Conservation (phyloP, 2,113 vertebrate species). For the Amblyornis subalaris region DNA sequence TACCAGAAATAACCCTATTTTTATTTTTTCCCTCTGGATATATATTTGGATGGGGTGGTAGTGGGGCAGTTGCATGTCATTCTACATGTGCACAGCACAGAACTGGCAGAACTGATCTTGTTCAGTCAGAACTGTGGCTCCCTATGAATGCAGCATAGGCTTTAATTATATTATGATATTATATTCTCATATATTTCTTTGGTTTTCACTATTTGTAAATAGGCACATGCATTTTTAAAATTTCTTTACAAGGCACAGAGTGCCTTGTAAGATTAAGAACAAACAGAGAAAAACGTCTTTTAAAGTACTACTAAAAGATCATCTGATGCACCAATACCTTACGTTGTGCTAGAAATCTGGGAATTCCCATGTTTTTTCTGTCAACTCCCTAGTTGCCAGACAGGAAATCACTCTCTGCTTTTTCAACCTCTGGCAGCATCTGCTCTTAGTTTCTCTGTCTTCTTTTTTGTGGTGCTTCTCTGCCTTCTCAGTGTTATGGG, state of each 20-base stretch:
- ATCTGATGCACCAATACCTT: not conserved
- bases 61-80: not conserved
- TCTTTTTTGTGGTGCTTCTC: not conserved
- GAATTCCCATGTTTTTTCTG: slow-evolving; percentile 54
- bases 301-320: not conserved
- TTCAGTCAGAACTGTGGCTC: not conserved
- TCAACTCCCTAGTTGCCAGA: not conserved
- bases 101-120: not conserved
- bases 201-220: not conserved
- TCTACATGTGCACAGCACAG: rapidly evolving
- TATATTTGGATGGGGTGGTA: not conserved
- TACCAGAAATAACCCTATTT: not conserved
- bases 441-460: slow-evolving; percentile 8
- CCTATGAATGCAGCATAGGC: not conserved
- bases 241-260: not conserved
- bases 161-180: not conserved
- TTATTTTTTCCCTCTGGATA: not conserved
- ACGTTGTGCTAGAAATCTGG: not conserved
- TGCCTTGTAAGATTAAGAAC: not conserved
- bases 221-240: not conserved
- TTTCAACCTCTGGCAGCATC: slow-evolving; percentile 28
- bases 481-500: not conserved
- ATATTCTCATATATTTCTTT: not conserved
- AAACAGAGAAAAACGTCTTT: not conserved
- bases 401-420: slow-evolving; percentile 40